Percentiles rank a stretch among this genome's conserved stretches.
These are phyloP conservation scores for Psittacula cyanocephala DNA, from an alignment of 2,113 vertebrate species.

Conservation along the genomic window DNA sequence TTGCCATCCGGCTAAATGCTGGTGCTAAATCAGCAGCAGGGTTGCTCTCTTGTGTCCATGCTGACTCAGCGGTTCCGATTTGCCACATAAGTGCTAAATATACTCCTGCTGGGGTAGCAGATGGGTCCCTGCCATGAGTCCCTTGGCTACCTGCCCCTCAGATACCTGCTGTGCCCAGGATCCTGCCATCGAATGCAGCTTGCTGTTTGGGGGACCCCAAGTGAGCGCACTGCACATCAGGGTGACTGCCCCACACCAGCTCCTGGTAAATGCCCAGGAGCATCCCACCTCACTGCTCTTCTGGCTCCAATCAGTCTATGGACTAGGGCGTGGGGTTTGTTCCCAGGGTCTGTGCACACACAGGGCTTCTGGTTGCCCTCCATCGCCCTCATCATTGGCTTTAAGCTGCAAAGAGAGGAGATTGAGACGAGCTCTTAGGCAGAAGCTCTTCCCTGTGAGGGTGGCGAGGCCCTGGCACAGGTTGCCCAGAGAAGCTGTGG, in stretches of 20 bases:
- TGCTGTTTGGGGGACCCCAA: not conserved
- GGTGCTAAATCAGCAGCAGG: not conserved
- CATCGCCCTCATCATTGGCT: not conserved
- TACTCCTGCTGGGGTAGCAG: not conserved
- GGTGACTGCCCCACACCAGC: not conserved
- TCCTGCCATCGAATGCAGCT: not conserved
- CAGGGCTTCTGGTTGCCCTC: not conserved
- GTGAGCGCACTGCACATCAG: not conserved
- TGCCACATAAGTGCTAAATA: not conserved
- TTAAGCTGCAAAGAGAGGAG: not conserved
- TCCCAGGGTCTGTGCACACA: not conserved
- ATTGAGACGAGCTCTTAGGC: not conserved
- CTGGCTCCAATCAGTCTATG: not conserved
- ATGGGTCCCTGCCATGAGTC: not conserved
- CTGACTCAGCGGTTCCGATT: not conserved
- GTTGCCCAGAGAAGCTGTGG: not conserved
- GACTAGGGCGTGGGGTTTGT: not conserved
- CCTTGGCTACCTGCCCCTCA: not conserved
- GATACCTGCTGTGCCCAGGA: not conserved
- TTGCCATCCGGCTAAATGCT: rapidly evolving
- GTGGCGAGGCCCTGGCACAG: not conserved
- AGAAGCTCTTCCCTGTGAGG: not conserved
- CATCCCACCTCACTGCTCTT: not conserved
- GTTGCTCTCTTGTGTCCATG: rapidly evolving
- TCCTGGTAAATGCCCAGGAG: not conserved